phyloP scores from a whole-genome alignment of 2,797 vertebrate genomes.

The Acropternis orthonyx region DNA sequence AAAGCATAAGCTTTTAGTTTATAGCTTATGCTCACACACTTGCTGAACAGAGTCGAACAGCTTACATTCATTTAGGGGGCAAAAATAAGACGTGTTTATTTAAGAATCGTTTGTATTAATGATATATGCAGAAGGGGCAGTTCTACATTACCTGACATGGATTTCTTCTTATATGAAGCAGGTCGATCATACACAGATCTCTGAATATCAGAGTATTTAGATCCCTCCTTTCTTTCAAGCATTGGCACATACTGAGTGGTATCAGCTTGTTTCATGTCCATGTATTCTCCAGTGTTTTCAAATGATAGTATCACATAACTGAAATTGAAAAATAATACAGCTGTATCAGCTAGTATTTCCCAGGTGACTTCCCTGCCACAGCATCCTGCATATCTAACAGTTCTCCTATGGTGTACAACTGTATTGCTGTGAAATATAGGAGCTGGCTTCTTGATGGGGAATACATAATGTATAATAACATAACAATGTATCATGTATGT shows the following conservation, averaged over 20 bases:
- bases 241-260: constrained; percentile 96
- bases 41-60: not conserved
- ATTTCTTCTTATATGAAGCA: constrained; percentile 87
- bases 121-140: not conserved
- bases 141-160: constrained; percentile 75
- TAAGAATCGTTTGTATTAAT: not conserved
- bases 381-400: not conserved
- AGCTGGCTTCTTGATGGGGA: not conserved
- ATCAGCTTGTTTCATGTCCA: constrained; percentile 98
- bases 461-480: not conserved
- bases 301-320: constrained; percentile 98
- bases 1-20: not conserved
- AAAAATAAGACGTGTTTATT: not conserved
- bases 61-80: not conserved
- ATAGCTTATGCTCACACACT: not conserved
- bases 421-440: not conserved
- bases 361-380: not conserved
- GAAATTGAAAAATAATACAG: constrained; percentile 10
- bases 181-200: constrained; percentile 91
- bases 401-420: not conserved
- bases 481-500: not conserved
- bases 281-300: constrained; percentile 95
- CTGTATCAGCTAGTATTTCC: not conserved
- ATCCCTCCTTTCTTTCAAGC: constrained; percentile 90
- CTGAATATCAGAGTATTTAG: constrained; percentile 92